Evolutionary conservation across 2,113 vertebrate species (phyloP), one percentile per base, ranked within the genome.

Genomic region (Fulica atra): DNA sequence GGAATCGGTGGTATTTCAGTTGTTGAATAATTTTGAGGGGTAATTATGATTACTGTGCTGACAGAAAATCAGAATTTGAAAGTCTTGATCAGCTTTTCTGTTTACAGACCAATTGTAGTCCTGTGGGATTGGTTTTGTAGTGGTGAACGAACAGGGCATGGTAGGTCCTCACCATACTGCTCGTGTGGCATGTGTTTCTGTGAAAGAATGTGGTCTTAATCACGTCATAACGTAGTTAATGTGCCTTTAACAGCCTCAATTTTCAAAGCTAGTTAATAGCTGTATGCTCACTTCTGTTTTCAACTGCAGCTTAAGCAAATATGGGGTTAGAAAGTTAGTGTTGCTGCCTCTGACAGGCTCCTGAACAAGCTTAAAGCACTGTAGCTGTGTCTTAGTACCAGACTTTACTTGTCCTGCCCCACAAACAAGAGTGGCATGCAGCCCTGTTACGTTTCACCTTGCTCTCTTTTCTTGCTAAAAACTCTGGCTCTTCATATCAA

Each of bases 211-310:
- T 36, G 51, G 9, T 88, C 60, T 72, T 93, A 64, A 94, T 88
- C 15, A 15, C 26, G 33, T 91, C 46, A 4, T 61, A 17, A 42
- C 71, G 38, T 25, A 60, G 42, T 87, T 92, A 77, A 94, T 13
- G 92, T 96, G 95, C 96, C 97, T 97, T 97, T 48, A 89, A 56
- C 38, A 68, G 31, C 40, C 72, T 91, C 44, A 8, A 64, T 81
- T 89, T 53, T 13, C 28, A 46, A 14, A 66, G 33, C 14, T 8
- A 35, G 13, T 72, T 11, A 73, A 15, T 51, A 86, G 10, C 46
- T 54, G 23, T 31, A 26, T 44, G 46, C 20, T 96, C 46, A 15
- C 40, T 70, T 26, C 53, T 74, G 9, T 16, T 53, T 80, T 28
- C 61, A 57, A 2, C 18, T 54, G 29, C 74, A 19, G 26, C 51